Conservation (phyloP, 1,140 invertebrate genomes). For the Macrosteles quadrilineatus region DNA sequence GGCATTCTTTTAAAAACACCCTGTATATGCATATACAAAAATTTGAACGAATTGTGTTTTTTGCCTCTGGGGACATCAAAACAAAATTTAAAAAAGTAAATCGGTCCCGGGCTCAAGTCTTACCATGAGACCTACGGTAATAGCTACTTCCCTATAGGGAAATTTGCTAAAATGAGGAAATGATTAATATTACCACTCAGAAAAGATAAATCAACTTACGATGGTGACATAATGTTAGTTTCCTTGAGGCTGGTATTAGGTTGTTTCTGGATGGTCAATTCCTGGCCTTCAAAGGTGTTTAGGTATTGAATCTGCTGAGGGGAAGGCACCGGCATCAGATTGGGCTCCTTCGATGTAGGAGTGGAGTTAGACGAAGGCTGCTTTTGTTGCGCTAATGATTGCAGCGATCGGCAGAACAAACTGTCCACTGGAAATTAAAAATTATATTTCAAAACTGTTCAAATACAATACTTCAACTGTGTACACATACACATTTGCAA, state of each 20-base stretch:
- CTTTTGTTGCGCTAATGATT: conserved; percentile 75
- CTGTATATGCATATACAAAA: too few relatives aligned
- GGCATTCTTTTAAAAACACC: too few relatives aligned
- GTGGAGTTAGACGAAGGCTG: conserved; percentile 55
- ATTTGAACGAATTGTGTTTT: too few relatives aligned
- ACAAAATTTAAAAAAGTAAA: too few relatives aligned
- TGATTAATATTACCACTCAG: too few relatives aligned
- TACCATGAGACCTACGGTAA: too few relatives aligned
- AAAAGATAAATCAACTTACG: too few relatives aligned
- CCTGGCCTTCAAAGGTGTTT: conserved; percentile 94
- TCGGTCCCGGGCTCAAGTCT: too few relatives aligned
- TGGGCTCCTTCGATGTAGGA: conserved; percentile 69
- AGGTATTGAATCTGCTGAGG: conserved; percentile 95
- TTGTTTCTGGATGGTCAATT: conserved; percentile 95
- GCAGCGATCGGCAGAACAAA: conserved; percentile 77
- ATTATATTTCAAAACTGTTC: too few relatives aligned
- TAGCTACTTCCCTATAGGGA: too few relatives aligned
- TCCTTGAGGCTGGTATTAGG: conserved; percentile 89
- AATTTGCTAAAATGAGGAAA: too few relatives aligned
- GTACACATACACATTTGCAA: neutral
- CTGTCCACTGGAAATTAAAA: conserved; percentile 62
- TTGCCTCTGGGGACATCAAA: too few relatives aligned
- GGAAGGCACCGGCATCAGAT: conserved; percentile 93
- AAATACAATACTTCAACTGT: conserved; percentile 4
- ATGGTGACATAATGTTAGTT: conserved; percentile 59